phyloP scores from a whole-genome alignment of 1,140 invertebrate species.

The Drosophila parvula region DNA sequence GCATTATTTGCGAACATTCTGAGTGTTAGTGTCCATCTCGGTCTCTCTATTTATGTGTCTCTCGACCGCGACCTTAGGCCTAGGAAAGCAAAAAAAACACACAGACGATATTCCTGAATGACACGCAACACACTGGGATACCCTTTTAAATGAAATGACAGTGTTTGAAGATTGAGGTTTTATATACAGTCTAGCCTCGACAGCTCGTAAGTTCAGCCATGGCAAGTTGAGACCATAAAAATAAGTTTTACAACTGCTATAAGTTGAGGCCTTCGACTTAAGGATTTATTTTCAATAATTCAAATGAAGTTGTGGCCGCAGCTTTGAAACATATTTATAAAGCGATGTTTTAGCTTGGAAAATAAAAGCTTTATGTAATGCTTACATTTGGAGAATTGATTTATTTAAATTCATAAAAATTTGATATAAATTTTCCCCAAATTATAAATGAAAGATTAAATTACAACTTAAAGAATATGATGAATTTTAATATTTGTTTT shows the following conservation, averaged over 20 bases:
- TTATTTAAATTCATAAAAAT: background rate
- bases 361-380: background rate
- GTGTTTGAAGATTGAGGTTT: slow-evolving; percentile 6
- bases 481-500: too few relatives aligned
- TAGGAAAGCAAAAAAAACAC: background rate
- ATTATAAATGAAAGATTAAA: too few relatives aligned
- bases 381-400: background rate
- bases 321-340: background rate
- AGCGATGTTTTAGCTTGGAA: background rate
- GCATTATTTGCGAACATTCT: slow-evolving; percentile 70
- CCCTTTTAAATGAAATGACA: slow-evolving; percentile 7
- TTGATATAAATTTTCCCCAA: too few relatives aligned
- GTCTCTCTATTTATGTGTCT: slow-evolving; percentile 14
- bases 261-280: background rate
- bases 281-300: background rate
- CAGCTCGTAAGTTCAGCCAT: background rate
- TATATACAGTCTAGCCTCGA: slow-evolving; percentile 12
- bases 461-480: too few relatives aligned
- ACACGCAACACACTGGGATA: slow-evolving; percentile 42
- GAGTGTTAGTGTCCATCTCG: slow-evolving; percentile 49
- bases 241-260: background rate
- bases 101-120: slow-evolving; percentile 37
- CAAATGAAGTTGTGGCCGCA: background rate
- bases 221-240: background rate
- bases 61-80: slow-evolving; percentile 1